phyloP scores from a whole-genome alignment of 37 sponge, comb jelly and placozoan species.

The Tethya wilhelma region DNA sequence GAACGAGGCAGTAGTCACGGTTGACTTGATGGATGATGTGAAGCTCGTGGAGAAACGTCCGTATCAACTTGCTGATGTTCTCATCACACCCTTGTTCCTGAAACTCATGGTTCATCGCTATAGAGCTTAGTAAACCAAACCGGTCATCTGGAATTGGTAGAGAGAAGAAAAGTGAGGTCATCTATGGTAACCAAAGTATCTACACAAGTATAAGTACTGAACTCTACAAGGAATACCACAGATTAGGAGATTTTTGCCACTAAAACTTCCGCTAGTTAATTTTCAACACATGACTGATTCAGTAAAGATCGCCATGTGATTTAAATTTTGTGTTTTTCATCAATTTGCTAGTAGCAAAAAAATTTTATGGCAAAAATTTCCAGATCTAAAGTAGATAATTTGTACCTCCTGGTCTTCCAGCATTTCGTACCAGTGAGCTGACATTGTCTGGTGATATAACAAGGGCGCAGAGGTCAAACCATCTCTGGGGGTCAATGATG shows the following conservation, averaged over 20 bases:
- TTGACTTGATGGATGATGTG: conserved; percentile 53
- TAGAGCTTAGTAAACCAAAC: conserved; percentile 42
- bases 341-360: neutral
- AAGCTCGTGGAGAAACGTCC: conserved; percentile 42
- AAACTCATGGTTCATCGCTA: conserved; percentile 34
- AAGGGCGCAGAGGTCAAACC: conserved; percentile 79
- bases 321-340: neutral
- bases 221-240: neutral
- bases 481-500: conserved; percentile 73
- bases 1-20: conserved; percentile 55
- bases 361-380: neutral
- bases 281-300: neutral
- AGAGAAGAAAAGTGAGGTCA: too few relatives aligned
- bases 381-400: neutral
- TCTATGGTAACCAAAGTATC: neutral
- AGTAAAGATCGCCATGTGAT: neutral
- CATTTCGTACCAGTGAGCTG: conserved; percentile 25
- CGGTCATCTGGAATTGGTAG: too few relatives aligned
- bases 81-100: conserved; percentile 5
- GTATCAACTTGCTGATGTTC: conserved; percentile 24
- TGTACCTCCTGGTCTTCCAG: conserved; percentile 35
- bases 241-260: neutral
- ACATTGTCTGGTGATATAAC: conserved; percentile 69
- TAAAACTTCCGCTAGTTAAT: neutral
- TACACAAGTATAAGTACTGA: neutral